Percentiles rank a stretch among this genome's conserved stretches.
These are phyloP conservation scores for Parapsyche elsis DNA, from an alignment of 1,140 invertebrate genomes.

Conservation along the genomic window DNA sequence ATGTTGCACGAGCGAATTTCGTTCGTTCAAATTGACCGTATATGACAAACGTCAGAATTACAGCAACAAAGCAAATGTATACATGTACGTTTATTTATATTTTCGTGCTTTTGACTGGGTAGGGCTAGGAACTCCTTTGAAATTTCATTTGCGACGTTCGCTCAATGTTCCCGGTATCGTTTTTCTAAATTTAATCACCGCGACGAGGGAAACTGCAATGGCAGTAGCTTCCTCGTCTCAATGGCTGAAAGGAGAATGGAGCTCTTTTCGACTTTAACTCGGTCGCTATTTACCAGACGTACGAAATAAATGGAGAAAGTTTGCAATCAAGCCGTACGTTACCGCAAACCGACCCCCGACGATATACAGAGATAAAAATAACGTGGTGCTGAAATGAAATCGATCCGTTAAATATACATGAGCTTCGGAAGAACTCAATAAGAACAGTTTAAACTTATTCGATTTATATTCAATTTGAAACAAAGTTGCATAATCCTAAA, in stretches of 20 bases:
- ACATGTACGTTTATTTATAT: no score
- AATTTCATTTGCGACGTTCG: slow-evolving; percentile 12
- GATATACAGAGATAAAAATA: slow-evolving; percentile 12
- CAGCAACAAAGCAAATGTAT: not conserved
- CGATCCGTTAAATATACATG: slow-evolving; percentile 4
- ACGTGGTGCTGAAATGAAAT: not conserved
- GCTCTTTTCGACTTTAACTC: not conserved
- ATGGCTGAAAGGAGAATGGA: no score
- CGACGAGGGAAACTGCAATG: not conserved
- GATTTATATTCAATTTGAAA: no score
- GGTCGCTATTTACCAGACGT: not conserved
- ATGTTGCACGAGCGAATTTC: not conserved
- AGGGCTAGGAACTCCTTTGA: not conserved
- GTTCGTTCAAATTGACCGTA: not conserved
- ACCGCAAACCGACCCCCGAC: slow-evolving; percentile 4
- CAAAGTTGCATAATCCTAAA: no score
- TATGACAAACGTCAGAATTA: not conserved
- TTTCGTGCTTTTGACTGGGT: no score
- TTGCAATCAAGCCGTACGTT: slow-evolving; percentile 17
- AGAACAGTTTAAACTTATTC: no score
- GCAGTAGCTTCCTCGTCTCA: not conserved
- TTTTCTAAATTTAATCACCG: slow-evolving; percentile 27
- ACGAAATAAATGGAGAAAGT: slow-evolving; percentile 18
- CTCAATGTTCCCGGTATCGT: not conserved
- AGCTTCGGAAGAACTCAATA: not conserved